Evolutionary conservation across 1,140 invertebrate species (phyloP), one percentile per base, ranked within the genome.

Genomic region (Drosophila sproati): DNA sequence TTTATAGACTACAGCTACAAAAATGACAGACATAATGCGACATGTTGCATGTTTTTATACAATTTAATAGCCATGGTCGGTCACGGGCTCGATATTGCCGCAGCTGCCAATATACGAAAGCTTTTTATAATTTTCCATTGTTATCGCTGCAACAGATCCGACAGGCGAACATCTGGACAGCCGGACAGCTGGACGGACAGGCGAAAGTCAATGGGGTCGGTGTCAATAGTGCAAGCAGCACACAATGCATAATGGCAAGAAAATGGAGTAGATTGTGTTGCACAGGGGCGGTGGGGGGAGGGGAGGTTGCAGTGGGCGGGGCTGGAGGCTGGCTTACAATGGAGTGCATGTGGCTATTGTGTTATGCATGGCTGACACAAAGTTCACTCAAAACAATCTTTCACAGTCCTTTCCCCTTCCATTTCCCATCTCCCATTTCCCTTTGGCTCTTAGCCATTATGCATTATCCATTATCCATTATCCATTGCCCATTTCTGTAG

Each of bases 261-360:
- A 89, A 85, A 80, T 78, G 68, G 55, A 56, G 63, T 63, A 85
- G 80, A 83, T 89, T 87, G 85, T 88, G 56, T 80, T 76, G 75
- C 56, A 43, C 10, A 43, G 12, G 7, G 12, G 34, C 5, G 39
- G 45, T 5, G 37, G 37, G n/a, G 28, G 12, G 45, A 20, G 10
- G 5, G 3, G 39, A n/a, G 39, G 39, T 43, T n/a, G n/a, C 3
- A 59, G 41, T 10, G 50, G 54, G 31, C 28, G 31, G 37, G 41
- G 63, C 32, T 67, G 55, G 12, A 31, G 10, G 28, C 29, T 59
- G 3, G 3, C 6, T 3, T 29, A 73, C 69, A 85, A 71, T 74
- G 62, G 48, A 54, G 48, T 70, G 55, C 57, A 59, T 72, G 54
- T 72, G 35, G 50, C 48, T 55, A 75, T 76, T 85, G 67, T 37